These are phyloP conservation scores for Xanthostigma xanthostigma DNA, from an alignment of 2,888 invertebrate genomes.

Conservation along the genomic window DNA sequence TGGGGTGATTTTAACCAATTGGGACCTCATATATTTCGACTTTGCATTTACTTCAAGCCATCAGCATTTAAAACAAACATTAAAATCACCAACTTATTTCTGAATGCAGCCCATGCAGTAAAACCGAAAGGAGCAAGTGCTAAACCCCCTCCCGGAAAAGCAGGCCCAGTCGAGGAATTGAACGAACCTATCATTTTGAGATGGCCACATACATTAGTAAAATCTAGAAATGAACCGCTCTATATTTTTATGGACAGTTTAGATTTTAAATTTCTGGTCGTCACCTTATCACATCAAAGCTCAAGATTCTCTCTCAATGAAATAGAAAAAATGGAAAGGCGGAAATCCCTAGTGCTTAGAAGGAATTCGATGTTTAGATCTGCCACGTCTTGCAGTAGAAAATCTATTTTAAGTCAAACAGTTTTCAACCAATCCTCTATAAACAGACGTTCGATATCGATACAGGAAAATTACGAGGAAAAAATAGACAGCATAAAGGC, in stretches of 20 bases:
- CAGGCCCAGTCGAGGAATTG: conserved; percentile 10
- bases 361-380: no score
- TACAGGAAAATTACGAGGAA: no score
- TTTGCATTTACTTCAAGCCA: conserved; percentile 22
- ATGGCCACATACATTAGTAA: conserved; percentile 12
- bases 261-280: conserved; percentile 19
- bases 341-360: no score
- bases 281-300: conserved; percentile 20
- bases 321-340: no score
- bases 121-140: conserved; percentile 6
- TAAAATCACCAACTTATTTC: neutral
- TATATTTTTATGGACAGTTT: conserved; percentile 23
- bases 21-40: conserved; percentile 12
- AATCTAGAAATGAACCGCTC: conserved; percentile 21
- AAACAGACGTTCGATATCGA: no score
- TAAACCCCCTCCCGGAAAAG: neutral
- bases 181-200: neutral
- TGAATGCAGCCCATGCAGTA: neutral
- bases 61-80: conserved; percentile 17
- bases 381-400: no score
- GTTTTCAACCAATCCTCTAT: no score
- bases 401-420: no score
- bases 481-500: no score
- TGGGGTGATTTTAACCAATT: conserved; percentile 23
- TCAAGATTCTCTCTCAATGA: no score